Evolutionary conservation across 2,797 vertebrate genomes (phyloP).

Genomic region (Podargus strigoides): DNA sequence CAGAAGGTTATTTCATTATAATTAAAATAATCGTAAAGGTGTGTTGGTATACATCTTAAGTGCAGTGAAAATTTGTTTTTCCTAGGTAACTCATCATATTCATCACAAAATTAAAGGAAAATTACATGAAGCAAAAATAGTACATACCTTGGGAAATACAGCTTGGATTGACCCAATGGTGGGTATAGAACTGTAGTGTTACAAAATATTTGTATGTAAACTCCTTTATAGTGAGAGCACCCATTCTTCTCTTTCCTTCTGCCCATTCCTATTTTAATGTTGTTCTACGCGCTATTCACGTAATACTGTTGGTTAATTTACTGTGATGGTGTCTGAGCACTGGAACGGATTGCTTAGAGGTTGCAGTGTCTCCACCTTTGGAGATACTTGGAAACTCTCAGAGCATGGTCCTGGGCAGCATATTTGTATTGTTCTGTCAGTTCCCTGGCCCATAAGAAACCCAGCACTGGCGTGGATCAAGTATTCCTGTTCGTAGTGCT

Average conservation of each 20-base stretch:
- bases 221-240: neutral
- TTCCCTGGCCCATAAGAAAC: no score
- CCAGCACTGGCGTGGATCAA: no score
- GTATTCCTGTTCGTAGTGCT: no score
- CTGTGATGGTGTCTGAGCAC: neutral
- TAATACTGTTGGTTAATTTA: neutral
- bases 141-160: conserved; percentile 82
- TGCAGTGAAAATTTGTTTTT: neutral
- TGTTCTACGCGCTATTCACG: fast-evolving
- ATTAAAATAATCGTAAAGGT: neutral
- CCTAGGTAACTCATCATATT: conserved; percentile 84
- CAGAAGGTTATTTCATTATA: neutral
- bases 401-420: neutral
- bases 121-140: conserved; percentile 82
- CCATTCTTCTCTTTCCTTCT: neutral
- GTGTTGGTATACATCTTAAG: neutral
- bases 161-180: conserved; percentile 92
- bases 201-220: neutral
- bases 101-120: conserved; percentile 82
- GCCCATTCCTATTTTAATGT: neutral
- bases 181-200: conserved; percentile 11
- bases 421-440: no score
- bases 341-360: neutral
- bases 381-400: neutral
- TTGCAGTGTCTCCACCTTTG: neutral